Conservation (phyloP, 2,797 vertebrate species). For the Bradypodion pumilum region DNA sequence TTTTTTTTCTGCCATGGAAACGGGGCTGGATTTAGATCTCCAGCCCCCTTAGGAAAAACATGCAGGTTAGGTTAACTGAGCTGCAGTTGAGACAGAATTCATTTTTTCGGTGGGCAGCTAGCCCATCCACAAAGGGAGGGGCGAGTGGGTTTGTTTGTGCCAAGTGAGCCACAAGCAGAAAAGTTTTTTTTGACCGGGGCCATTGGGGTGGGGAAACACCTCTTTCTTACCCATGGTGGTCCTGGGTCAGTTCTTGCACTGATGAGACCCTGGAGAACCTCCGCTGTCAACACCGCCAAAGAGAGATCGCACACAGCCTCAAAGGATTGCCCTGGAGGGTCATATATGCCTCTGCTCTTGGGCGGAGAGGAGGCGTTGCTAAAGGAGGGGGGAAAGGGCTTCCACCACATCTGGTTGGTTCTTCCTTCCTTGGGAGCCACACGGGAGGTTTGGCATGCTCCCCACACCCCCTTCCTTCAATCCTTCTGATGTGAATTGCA, state of each 20-base stretch:
- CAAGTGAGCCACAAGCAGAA: not conserved
- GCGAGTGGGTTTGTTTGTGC: not conserved
- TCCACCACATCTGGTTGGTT: not conserved
- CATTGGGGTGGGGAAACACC: too few species aligned
- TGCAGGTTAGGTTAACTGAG: too few species aligned
- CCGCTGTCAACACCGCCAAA: not conserved
- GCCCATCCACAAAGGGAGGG: too few species aligned
- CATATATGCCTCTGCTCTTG: not conserved
- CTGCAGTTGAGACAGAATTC: not conserved
- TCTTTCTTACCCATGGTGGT: slow-evolving; percentile 54
- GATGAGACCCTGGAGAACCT: rapidly evolving
- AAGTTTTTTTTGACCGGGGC: too few species aligned
- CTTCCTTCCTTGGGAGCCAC: too few species aligned
- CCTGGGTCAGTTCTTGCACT: rapidly evolving
- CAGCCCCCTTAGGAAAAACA: not conserved
- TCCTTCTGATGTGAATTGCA: not conserved
- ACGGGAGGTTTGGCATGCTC: not conserved
- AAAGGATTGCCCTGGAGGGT: not conserved
- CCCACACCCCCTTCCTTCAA: too few species aligned
- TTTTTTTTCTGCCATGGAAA: not conserved
- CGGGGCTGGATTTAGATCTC: too few species aligned
- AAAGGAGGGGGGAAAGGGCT: not conserved
- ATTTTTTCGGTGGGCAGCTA: too few species aligned
- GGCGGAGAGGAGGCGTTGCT: slow-evolving; percentile 14
- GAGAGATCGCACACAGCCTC: rapidly evolving